A percentile compares a stretch with the other conserved stretches of the same genome.
phyloP scores from a whole-genome alignment of 2,888 invertebrate genomes.

The Graphium colonna region DNA sequence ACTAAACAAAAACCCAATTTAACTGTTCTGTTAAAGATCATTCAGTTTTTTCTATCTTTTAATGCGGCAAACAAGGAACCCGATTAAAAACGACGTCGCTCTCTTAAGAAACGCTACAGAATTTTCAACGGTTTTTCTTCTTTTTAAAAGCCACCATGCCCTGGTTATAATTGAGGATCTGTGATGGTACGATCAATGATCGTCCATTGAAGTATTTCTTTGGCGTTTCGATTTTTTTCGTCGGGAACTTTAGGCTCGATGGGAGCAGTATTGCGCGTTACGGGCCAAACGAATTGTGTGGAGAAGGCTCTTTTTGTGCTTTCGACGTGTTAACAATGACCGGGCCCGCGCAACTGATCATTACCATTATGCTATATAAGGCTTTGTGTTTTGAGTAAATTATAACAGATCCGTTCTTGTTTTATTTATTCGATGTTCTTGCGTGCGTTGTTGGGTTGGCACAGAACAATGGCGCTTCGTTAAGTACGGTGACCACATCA shows the following conservation, averaged over 20 bases:
- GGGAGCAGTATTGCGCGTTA: constrained; percentile 60
- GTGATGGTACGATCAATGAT: constrained; percentile 63
- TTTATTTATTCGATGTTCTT: constrained; percentile 63
- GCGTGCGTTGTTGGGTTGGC: constrained; percentile 46
- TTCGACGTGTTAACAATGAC: constrained; percentile 75
- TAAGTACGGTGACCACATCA: constrained; percentile 65
- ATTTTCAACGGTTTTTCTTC: constrained; percentile 71
- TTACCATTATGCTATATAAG: constrained; percentile 76
- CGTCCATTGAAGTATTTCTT: constrained; percentile 60
- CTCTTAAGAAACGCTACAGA: constrained; percentile 68
- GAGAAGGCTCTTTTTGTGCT: constrained; percentile 58
- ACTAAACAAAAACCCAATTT: constrained; percentile 61
- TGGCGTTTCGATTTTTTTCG: constrained; percentile 48
- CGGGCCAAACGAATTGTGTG: constrained; percentile 70
- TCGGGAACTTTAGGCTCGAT: constrained; percentile 52
- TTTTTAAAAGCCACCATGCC: constrained; percentile 57
- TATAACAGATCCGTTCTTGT: constrained; percentile 71
- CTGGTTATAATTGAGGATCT: constrained; percentile 69
- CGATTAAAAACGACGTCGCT: constrained; percentile 55
- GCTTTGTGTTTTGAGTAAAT: constrained; percentile 80
- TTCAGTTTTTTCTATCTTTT: constrained; percentile 53
- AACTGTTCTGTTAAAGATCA: constrained; percentile 64
- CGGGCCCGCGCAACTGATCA: constrained; percentile 71
- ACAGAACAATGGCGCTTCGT: constrained; percentile 65
- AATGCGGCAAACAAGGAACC: constrained; percentile 36